Evolutionary conservation across 30 jellyfish, hydroid and myxozoan species (phyloP), one percentile per base, ranked within the genome.

Genomic region (Sanderia malayensis): DNA sequence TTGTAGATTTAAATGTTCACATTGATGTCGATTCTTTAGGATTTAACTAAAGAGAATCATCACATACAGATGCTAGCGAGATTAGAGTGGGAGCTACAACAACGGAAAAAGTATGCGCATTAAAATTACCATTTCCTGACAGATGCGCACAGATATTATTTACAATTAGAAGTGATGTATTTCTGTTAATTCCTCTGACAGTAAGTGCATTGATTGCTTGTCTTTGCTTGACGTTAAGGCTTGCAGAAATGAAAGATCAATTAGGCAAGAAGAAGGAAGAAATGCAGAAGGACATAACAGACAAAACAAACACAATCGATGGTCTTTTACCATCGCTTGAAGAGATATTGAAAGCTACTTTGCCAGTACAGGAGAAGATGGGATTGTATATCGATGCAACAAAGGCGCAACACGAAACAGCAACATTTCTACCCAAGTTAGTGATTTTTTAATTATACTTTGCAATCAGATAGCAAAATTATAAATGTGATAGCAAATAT

Each of bases 31-130:
- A n/a, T n/a, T n/a, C n/a, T 76, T n/a, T 33, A 89, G 97, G 97
- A 82, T 21, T 47, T 68, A 26, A 76, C 92, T 1, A 44, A 70
- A 52, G 58, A 34, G 26, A 90, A 89, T 47, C 30, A 45, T 1
- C 97, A 89, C 58, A 76, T 60, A 26, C 97, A 82, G 49, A 89
- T 83, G 97, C 87, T 89, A 23, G 95, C 97, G 6, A 82, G 97
- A 52, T 83, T 89, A 6, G 97, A 82, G 26, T 89, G 88, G 89
- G 97, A 89, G 60, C 82, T 89, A 26, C 59, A 82, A 31, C 85
- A 83, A 53, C 77, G 97, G 57, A 82, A 89, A 70, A 74, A 74
- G 97, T 89, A 81, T 24, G 82, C 61, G 1, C 11, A 31, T 41
- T n/a, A n/a, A n/a, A n/a, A n/a, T n/a, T n/a, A n/a, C n/a, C n/a